phyloP scores from a whole-genome alignment of 92 coral and sea anemone species.

The Actinostola sp. region DNA sequence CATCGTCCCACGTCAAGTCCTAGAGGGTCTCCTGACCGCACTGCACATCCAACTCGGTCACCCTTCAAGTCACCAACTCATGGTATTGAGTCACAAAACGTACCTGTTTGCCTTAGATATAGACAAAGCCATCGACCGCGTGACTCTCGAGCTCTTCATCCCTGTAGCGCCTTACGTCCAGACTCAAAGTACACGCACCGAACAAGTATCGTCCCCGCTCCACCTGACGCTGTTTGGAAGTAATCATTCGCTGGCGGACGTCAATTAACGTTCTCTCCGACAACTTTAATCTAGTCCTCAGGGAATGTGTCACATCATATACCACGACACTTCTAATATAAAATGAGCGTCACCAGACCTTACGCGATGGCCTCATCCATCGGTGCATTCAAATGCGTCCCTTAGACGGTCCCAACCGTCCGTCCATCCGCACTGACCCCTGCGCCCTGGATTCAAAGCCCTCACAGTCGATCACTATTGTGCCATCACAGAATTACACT shows the following conservation, averaged over 20 bases:
- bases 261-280: slow-evolving; percentile 51
- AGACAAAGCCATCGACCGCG: slow-evolving; percentile 54
- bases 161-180: slow-evolving; percentile 51
- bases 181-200: slow-evolving; percentile 37
- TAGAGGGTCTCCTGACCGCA: slow-evolving; percentile 66
- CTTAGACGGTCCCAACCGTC: slow-evolving; percentile 52
- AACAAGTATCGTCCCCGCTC: slow-evolving; percentile 51
- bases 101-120: slow-evolving; percentile 60
- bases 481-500: slow-evolving; percentile 44
- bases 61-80: slow-evolving; percentile 57
- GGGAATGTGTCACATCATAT: slow-evolving; percentile 50
- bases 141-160: slow-evolving; percentile 34
- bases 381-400: slow-evolving; percentile 65
- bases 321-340: slow-evolving; percentile 39
- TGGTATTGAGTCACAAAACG: slow-evolving; percentile 52
- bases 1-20: slow-evolving; percentile 53
- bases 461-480: slow-evolving; percentile 44
- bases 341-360: slow-evolving; percentile 45
- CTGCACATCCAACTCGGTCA: slow-evolving; percentile 61
- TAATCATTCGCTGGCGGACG: slow-evolving; percentile 61
- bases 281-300: slow-evolving; percentile 48
- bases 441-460: slow-evolving; percentile 59
- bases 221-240: slow-evolving; percentile 52
- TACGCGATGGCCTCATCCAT: slow-evolving; percentile 49
- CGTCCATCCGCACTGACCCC: slow-evolving; percentile 66